Evolutionary conservation across 2,113 vertebrate genomes (phyloP).

Genomic region (Todiramphus saurophagus): DNA sequence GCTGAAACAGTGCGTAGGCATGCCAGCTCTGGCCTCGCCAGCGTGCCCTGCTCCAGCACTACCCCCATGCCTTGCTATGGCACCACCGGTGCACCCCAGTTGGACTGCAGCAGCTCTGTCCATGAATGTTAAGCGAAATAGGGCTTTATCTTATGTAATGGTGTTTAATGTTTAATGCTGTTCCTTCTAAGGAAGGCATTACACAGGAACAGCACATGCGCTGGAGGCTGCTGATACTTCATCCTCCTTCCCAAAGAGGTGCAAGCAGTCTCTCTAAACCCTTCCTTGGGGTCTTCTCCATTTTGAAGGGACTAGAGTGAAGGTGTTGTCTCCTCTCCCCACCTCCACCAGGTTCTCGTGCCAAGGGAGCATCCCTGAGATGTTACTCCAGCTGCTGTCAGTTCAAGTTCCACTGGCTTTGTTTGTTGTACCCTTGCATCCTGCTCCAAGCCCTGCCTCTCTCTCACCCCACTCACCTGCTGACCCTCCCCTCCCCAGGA

Average conservation of each 20-base stretch:
- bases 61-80: not conserved
- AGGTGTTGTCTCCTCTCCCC: not conserved
- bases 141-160: conserved; percentile 27
- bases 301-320: not conserved
- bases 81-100: not conserved
- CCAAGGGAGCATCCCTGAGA: not conserved
- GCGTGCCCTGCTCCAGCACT: not conserved
- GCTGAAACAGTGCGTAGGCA: too few species aligned
- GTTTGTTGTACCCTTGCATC: accelerated
- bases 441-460: accelerated
- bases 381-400: not conserved
- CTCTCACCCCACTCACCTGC: accelerated
- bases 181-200: not conserved
- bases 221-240: not conserved
- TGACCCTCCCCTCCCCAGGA: accelerated
- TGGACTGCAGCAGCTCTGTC: not conserved
- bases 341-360: not conserved
- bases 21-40: too few species aligned
- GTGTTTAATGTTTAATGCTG: conserved; percentile 51
- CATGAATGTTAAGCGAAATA: conserved; percentile 21
- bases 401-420: not conserved
- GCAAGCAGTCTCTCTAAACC: not conserved
- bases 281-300: not conserved
- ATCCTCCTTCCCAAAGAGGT: not conserved
- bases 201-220: not conserved